Evolutionary conservation across 2,888 invertebrate species (phyloP).

Genomic region (Tetramorium bicarinatum): DNA sequence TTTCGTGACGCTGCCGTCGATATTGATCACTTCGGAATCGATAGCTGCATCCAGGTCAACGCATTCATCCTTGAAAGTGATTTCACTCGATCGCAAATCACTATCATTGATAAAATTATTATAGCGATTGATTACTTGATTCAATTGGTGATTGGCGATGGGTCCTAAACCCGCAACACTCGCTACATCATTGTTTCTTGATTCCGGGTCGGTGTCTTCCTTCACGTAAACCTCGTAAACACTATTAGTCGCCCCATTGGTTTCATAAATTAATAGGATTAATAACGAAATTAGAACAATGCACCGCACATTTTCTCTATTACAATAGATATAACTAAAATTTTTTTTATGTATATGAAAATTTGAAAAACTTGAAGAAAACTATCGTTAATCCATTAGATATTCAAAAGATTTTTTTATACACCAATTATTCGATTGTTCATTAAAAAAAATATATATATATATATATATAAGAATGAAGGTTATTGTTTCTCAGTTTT

Average conservation of each 20-base stretch:
- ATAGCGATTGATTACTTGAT: conserved; percentile 75
- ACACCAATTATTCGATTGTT: not conserved
- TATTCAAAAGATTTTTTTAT: not conserved
- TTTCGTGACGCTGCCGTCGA: conserved; percentile 75
- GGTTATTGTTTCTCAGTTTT: not conserved
- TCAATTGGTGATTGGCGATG: conserved; percentile 73
- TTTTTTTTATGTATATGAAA: not conserved
- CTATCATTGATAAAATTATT: conserved; percentile 21
- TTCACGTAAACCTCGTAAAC: conserved; percentile 84
- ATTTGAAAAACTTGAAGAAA: not conserved
- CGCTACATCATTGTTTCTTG: conserved; percentile 69
- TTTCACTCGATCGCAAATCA: conserved; percentile 23
- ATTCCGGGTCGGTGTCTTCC: conserved; percentile 76
- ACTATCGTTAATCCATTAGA: not conserved
- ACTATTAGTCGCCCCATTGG: conserved; percentile 60
- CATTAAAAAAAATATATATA: not conserved
- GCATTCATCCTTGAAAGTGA: conserved; percentile 68
- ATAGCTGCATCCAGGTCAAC: conserved; percentile 78
- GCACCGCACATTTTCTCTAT: not conserved
- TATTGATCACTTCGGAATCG: conserved; percentile 77
- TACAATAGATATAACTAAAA: not conserved
- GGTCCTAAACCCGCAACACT: conserved; percentile 67
- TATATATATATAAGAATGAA: not conserved
- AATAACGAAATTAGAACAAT: conserved; percentile 20
- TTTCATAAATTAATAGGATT: conserved; percentile 26